Evolutionary conservation across 2,113 vertebrate species (phyloP).

Genomic region (Pimephales promelas): DNA sequence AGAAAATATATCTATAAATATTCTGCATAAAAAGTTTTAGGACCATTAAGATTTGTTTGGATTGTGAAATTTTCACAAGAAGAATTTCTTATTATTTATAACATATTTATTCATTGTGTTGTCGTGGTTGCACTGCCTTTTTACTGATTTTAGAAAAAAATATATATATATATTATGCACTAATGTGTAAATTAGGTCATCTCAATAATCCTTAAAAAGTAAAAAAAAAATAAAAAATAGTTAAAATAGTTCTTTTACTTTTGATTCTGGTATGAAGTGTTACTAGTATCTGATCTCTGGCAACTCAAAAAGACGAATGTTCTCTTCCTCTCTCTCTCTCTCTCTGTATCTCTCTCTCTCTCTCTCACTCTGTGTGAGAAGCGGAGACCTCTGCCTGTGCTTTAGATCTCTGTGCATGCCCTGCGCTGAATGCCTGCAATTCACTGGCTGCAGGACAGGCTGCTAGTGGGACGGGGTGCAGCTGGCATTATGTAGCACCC

Average conservation of each 20-base stretch:
- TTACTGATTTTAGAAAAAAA: too few relatives aligned
- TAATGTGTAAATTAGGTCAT: background rate
- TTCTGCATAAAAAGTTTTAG: background rate
- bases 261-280: background rate
- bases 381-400: slow-evolving; percentile 17
- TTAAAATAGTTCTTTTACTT: background rate
- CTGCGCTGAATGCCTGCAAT: slow-evolving; percentile 70
- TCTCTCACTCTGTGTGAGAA: slow-evolving; percentile 29
- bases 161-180: background rate
- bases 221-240: too few relatives aligned
- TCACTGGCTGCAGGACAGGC: slow-evolving; percentile 55
- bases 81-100: background rate
- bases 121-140: background rate
- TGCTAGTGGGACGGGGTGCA: slow-evolving; percentile 61
- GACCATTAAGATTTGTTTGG: background rate
- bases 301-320: slow-evolving; percentile 33
- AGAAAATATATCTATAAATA: background rate
- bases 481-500: slow-evolving; percentile 59
- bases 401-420: slow-evolving; percentile 69
- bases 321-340: slow-evolving; percentile 20
- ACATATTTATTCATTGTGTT: background rate
- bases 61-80: background rate
- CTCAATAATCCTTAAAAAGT: background rate
- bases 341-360: background rate
- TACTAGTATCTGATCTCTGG: background rate